Conservation (phyloP, 2,888 invertebrate species). For the Idaea straminata region DNA sequence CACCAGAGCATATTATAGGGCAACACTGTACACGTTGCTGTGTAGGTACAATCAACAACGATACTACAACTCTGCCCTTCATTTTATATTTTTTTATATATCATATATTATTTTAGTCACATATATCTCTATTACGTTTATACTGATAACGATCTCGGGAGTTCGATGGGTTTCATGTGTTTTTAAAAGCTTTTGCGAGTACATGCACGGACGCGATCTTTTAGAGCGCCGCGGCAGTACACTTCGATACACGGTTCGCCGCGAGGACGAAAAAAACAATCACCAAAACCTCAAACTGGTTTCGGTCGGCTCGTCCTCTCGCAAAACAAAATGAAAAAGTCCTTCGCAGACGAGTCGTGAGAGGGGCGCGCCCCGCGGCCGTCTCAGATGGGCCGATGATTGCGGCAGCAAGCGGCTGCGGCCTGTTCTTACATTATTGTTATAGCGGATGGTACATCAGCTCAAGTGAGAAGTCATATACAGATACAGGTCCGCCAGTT, state of each 20-base stretch:
- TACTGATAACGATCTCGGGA: slow-evolving; percentile 56
- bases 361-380: slow-evolving; percentile 40
- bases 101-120: slow-evolving; percentile 55
- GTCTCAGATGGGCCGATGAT: slow-evolving; percentile 55
- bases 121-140: slow-evolving; percentile 54
- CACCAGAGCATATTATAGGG: slow-evolving; percentile 7
- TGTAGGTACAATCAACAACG: too few relatives aligned
- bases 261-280: slow-evolving; percentile 70
- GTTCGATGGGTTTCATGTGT: slow-evolving; percentile 56
- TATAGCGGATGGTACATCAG: slow-evolving; percentile 35
- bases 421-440: background rate
- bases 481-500: slow-evolving; percentile 20
- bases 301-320: slow-evolving; percentile 61
- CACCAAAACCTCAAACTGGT: slow-evolving; percentile 72
- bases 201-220: slow-evolving; percentile 52
- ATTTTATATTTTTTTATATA: slow-evolving; percentile 21
- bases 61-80: slow-evolving; percentile 27
- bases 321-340: slow-evolving; percentile 68
- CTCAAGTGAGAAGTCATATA: slow-evolving; percentile 41
- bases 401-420: slow-evolving; percentile 31
- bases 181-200: slow-evolving; percentile 59
- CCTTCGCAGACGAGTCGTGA: slow-evolving; percentile 51
- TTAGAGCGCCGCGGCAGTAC: slow-evolving; percentile 46
- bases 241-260: slow-evolving; percentile 39
- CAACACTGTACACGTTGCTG: background rate